Base-by-base conservation (phyloP, 2,888 invertebrate genomes). In the Bimastos eiseni region DNA sequence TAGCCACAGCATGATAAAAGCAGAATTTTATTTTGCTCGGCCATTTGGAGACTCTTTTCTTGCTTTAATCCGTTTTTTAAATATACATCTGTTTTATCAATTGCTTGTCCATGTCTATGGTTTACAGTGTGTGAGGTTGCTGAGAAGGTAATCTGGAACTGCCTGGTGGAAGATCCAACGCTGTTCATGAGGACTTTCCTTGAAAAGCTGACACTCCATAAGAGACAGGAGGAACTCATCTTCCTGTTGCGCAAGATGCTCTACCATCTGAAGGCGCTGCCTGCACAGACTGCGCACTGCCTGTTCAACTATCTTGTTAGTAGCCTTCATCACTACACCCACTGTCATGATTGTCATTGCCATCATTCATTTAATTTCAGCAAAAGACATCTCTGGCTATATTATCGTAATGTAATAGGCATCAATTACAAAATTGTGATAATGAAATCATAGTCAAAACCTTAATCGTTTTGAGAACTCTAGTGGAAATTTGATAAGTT, bases 91-190 rank as follows among this genome's bases (percentile, higher is more conserved):
- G n/a, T 70, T 70, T 70, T n/a, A 70, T 70, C 70, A n/a, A n/a
- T 70, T n/a, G 8, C 70, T 70, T 70, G 30, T 70, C n/a, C 30
- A 30, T 49, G 15, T n/a, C n/a, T 70, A 6, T 89, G 44, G 70
- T 37, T 55, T 49, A 24, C 30, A n/a, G 99, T 99, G 0, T 98
- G 98, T 94, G 98, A 99, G 96, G 97, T 98, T 1, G 98, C 99
- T 90, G 98, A 98, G 95, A 98, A 98, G 97, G 98, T 98, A 0
- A 98, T 99, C 93, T 99, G 99, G 99, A 97, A 97, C 92, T 99
- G 99, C 94, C 96, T 99, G 88, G 99, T 99, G 0, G 99, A 99
- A 96, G 99, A 99, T 94, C 98, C 99, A 0, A 98, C 98, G 0
- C 95, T 99, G 0, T 99, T 99, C 95, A 96, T 99, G 84, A 96